phyloP scores from a whole-genome alignment of 2,797 vertebrate genomes.

The Stomatorhinus walkeri region DNA sequence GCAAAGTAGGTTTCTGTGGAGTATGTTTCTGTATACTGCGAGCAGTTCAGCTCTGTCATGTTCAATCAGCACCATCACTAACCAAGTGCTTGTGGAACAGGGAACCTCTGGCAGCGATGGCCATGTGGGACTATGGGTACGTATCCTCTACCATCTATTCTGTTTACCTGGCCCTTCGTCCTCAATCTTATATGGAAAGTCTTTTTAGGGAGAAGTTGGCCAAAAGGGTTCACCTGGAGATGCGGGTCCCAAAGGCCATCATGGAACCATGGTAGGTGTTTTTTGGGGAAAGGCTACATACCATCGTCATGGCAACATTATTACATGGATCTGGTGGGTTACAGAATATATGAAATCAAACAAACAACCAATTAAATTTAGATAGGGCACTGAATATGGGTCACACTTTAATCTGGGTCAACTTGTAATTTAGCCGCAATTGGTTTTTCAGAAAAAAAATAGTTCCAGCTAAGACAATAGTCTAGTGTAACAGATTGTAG shows the following conservation, averaged over 20 bases:
- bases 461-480: background rate
- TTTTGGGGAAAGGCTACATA: background rate
- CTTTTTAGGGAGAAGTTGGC: slow-evolving; percentile 46
- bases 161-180: background rate
- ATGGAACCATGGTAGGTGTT: slow-evolving; percentile 44
- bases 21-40: background rate
- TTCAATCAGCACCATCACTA: background rate
- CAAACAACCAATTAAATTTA: background rate
- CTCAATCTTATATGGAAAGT: slow-evolving; percentile 14
- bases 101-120: slow-evolving; percentile 50
- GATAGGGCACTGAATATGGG: background rate
- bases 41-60: background rate
- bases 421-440: background rate
- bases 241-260: slow-evolving; percentile 44
- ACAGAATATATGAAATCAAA: background rate
- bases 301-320: background rate
- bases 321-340: background rate
- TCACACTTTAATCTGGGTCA: background rate
- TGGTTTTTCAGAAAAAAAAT: background rate
- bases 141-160: background rate
- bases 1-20: slow-evolving; percentile 41
- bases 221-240: slow-evolving; percentile 42
- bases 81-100: slow-evolving; percentile 33
- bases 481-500: background rate
- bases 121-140: slow-evolving; percentile 48